Evolutionary conservation across 2,113 vertebrate genomes (phyloP).

Genomic region (Fregata magnificens): DNA sequence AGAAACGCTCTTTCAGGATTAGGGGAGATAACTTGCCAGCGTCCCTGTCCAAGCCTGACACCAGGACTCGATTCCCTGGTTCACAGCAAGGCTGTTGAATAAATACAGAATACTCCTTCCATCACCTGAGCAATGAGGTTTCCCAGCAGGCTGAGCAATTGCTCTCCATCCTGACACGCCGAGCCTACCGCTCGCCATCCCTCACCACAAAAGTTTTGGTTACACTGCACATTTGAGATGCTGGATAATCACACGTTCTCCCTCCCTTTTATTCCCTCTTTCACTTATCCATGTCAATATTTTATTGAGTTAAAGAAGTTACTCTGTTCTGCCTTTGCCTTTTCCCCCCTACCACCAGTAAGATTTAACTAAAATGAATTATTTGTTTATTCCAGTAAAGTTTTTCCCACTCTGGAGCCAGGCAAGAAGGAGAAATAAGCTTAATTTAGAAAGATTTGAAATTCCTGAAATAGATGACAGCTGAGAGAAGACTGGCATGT

Average conservation of each 20-base stretch:
- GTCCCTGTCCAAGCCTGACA: background rate
- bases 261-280: background rate
- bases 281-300: background rate
- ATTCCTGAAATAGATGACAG: conserved; percentile 57
- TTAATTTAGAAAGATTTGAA: conserved; percentile 56
- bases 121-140: conserved; percentile 30
- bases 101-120: background rate
- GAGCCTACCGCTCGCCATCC: background rate
- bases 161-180: background rate
- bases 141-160: background rate
- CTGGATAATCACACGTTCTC: background rate
- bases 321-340: background rate
- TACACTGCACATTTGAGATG: background rate
- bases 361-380: background rate
- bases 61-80: background rate
- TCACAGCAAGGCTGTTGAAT: background rate
- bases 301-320: background rate
- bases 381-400: conserved; percentile 40
- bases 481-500: conserved; percentile 45
- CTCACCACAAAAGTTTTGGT: background rate
- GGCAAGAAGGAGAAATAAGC: background rate
- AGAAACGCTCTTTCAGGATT: background rate
- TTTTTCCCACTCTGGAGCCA: background rate
- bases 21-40: background rate
- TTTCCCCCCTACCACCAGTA: background rate